Evolutionary conservation across 2,113 vertebrate genomes (phyloP), one percentile per base, ranked within the genome.

Genomic region (Equus quagga): DNA sequence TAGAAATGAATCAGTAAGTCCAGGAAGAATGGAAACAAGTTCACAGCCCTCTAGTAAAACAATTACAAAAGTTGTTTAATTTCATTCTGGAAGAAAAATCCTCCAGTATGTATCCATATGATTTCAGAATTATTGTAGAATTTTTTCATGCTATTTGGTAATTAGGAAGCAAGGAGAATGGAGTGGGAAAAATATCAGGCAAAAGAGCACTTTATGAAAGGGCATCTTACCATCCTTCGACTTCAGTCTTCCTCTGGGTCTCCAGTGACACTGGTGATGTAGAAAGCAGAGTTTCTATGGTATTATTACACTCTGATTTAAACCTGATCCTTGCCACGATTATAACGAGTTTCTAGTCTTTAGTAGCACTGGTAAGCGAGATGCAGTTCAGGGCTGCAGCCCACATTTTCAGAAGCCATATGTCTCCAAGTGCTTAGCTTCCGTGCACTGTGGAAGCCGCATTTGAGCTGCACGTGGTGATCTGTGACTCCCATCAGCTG

Each of bases 1-100:
- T 96, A 89, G 21, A 95, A 95, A 69, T 69, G 81, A 46, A 78
- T 92, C 23, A 4, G 2, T 79, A 58, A 79, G 56, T 95, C 94
- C 6, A 44, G 18, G 6, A 60, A 75, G 79, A 96, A 46, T 19
- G 81, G 12, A 94, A 60, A 46, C 36, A 80, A 54, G 41, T 79
- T 88, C 65, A 0, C 2, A 10, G 72, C 75, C 92, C 79, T 69
- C 72, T 21, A 36, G 5, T 33, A n/a, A 91, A 94, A 3, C 75
- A 56, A 51, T 93, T 91, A 14, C 1, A 80, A 58, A 97, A 92
- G 54, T 92, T 69, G 51, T 51, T 5, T 0, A 51, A 33, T 95
- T 98, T 89, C 14, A 73, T 49, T 93, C 33, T 64, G 31, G 60
- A 56, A 79, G 92, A 65, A 81, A 15, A 76, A 4, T 15, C 33